Evolutionary conservation across 1,140 invertebrate species (phyloP).

Genomic region (Adelges cooleyi): DNA sequence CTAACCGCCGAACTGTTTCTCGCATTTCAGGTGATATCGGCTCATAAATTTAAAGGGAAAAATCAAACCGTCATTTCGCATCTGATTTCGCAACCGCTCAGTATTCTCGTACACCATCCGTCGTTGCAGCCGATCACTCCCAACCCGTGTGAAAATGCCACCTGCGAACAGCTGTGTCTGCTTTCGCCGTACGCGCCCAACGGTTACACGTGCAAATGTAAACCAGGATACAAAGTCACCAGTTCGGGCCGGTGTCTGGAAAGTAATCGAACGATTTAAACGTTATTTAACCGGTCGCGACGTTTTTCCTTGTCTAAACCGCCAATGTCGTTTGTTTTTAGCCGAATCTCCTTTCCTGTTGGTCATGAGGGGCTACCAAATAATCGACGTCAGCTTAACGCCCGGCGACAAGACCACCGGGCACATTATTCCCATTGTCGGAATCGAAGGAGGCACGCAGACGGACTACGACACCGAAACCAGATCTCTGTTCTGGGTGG

Average conservation of each 20-base stretch:
- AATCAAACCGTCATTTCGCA: slow-evolving; percentile 91
- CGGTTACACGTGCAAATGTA: slow-evolving; percentile 84
- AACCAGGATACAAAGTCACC: slow-evolving; percentile 65
- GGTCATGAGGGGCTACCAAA: slow-evolving; percentile 79
- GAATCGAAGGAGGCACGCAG: slow-evolving; percentile 75
- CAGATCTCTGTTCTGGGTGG: slow-evolving; percentile 73
- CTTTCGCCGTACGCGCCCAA: slow-evolving; percentile 55
- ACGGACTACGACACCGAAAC: slow-evolving; percentile 83
- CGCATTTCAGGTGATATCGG: slow-evolving; percentile 47
- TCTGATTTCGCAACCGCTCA: slow-evolving; percentile 84
- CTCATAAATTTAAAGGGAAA: slow-evolving; percentile 78
- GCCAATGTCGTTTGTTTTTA: slow-evolving; percentile 33
- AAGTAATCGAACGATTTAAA: slow-evolving; percentile 35
- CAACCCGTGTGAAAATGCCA: slow-evolving; percentile 69
- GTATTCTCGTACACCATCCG: slow-evolving; percentile 87
- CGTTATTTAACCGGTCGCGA: background rate
- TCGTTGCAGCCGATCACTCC: slow-evolving; percentile 73
- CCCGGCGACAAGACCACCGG: slow-evolving; percentile 63
- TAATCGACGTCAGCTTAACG: slow-evolving; percentile 67
- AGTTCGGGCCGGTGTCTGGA: slow-evolving; percentile 63
- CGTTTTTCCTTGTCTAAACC: slow-evolving; percentile 9
- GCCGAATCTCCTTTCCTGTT: slow-evolving; percentile 81
- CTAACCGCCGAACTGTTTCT: background rate
- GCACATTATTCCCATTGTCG: slow-evolving; percentile 76
- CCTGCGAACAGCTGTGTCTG: slow-evolving; percentile 85